Evolutionary conservation across 2,113 vertebrate genomes (phyloP), one percentile per base, ranked within the genome.

Genomic region (Calidris pygmaea): DNA sequence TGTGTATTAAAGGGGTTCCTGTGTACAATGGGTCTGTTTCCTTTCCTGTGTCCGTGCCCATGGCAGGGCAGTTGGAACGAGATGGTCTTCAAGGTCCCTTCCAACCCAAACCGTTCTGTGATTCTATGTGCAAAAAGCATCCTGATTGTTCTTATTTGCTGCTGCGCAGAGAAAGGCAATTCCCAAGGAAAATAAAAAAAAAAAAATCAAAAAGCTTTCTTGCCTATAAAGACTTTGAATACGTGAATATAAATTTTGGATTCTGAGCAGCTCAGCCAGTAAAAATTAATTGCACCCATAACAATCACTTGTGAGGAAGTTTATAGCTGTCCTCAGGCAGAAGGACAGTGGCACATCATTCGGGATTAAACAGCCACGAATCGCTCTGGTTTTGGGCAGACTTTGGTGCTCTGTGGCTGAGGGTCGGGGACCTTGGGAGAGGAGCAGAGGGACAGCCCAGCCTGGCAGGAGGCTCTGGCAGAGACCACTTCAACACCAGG

Each of bases 371-470:
- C 35, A 45, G 3, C 39, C 20, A 9, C 1, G 16, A 5, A 16
- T 19, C 3, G 26, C 48, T 70, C 10, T 24, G 2, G 18, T 14
- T 63, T 22, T 4, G 84, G 77, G 34, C 35, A n/a, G 27, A 17
- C 14, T 30, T 30, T 37, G 27, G 35, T 12, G 27, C 35, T 27
- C 41, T 4, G 0, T 1, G 41, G 35, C 27, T 17, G 16, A 4
- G 24, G 6, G 41, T 2, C 0, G 2, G n/a, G 35, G 47, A 16
- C 32, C 17, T 24, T 6, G 18, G 4, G 6, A 4, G 26, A 8
- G 2, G 27, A 45, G 62, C 1, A 0, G 9, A 10, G 32, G 12
- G 43, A 18, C 41, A 63, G 50, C 34, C 22, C 16, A 1, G n/a
- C 11, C 9, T 6, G 62, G 30, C 39, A 22, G 2, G 3, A 39